phyloP scores from a whole-genome alignment of 2,888 invertebrate genomes.

The Orchesellides sinensis region DNA sequence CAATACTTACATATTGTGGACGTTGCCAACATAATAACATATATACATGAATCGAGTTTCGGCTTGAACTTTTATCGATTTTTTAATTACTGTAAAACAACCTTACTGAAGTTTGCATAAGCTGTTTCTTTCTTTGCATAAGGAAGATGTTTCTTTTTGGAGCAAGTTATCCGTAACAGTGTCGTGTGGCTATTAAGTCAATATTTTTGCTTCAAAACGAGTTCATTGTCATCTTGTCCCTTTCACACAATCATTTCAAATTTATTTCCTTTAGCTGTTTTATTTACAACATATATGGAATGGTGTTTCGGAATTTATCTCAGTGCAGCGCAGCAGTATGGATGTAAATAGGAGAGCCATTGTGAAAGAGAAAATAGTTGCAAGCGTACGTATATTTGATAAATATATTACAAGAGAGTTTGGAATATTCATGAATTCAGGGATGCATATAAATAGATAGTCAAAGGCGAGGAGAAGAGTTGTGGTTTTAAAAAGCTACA shows the following conservation, averaged over 20 bases:
- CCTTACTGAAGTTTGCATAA: neutral
- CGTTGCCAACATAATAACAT: neutral
- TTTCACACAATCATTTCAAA: neutral
- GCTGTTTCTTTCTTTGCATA: too few species aligned
- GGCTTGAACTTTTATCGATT: neutral
- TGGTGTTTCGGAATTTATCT: neutral
- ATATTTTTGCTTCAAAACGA: neutral
- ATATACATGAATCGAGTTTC: neutral
- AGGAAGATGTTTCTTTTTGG: too few species aligned
- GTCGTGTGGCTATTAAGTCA: too few species aligned
- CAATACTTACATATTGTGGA: too few species aligned
- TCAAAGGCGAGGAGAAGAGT: neutral
- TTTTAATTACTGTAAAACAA: neutral
- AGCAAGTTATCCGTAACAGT: too few species aligned
- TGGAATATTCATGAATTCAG: slow-evolving; percentile 32
- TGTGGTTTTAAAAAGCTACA: neutral
- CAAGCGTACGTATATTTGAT: too few species aligned
- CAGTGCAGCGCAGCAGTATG: neutral
- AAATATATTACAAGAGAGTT: too few species aligned
- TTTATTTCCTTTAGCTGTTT: neutral
- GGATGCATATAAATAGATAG: slow-evolving; percentile 14
- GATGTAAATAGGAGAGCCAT: neutral
- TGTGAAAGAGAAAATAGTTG: neutral
- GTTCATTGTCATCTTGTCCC: neutral
- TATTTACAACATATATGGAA: neutral